A percentile compares a stretch with the other conserved stretches of the same genome.
These are phyloP conservation scores for Helarctos malayanus DNA, from an alignment of 2,797 vertebrate species.

Conservation along the genomic window DNA sequence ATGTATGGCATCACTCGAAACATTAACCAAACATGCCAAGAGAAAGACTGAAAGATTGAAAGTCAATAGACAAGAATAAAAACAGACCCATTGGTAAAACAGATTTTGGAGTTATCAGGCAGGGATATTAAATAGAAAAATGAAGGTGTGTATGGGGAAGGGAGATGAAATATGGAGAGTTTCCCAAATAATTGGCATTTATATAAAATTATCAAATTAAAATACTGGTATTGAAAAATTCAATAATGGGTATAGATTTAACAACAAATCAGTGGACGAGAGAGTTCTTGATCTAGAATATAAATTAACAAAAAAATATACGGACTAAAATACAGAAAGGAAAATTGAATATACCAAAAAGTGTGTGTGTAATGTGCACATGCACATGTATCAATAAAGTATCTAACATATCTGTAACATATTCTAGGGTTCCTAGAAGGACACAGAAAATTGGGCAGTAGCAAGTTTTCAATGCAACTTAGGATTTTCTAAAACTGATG, in stretches of 20 bases:
- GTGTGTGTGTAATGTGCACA: not conserved
- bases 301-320: not conserved
- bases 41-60: not conserved
- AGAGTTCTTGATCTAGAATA: not conserved
- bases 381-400: not conserved
- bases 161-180: not conserved
- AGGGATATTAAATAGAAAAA: not conserved
- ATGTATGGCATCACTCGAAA: not conserved
- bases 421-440: not conserved
- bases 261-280: not conserved
- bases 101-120: not conserved
- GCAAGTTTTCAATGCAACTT: not conserved
- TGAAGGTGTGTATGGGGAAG: not conserved
- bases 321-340: not conserved
- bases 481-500: not conserved
- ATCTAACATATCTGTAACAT: not conserved
- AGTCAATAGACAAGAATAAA: not conserved
- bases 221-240: not conserved
- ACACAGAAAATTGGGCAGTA: not conserved
- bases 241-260: not conserved
- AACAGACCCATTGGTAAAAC: not conserved
- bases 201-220: not conserved
- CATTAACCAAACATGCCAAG: not conserved
- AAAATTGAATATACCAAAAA: not conserved
- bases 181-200: not conserved